Base-by-base conservation (phyloP, 2,113 vertebrate species). In the Propithecus coquereli region DNA sequence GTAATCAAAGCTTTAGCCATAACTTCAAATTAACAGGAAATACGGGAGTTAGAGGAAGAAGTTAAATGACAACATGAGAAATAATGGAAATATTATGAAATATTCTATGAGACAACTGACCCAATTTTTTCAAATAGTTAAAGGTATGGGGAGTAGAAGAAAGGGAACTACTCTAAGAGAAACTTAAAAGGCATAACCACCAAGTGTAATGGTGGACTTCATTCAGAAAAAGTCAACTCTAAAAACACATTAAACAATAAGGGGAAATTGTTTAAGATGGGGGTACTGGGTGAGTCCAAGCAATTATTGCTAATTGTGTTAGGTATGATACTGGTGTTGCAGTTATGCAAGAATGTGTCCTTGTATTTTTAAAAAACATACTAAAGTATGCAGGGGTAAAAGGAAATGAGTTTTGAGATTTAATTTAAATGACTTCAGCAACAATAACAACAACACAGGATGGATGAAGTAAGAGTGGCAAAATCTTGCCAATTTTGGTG, bases 11-110 rank as follows among this genome's bases (percentile, higher is more conserved):
- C 11, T 52, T 85, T 43, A 90, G 17, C 7, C 37, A 47, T 71
- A 50, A 66, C 47, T 93, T 77, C 83, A 90, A 87, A 81, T 76
- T 73, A 85, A 84, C 6, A 57, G 59, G n/a, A 91, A 94, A 87
- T 2, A 77, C 3, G 40, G 32, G 54, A 37, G 1, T 73, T 59
- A 96, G 32, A 91, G 43, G 84, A 90, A 37, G 45, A 90, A 87
- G 14, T 68, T 85, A 68, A 96, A 86, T 81, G 57, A 74, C 57
- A 92, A 47, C 34, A 85, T 43, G 22, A 86, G 11, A 12, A 71
- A 81, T 43, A 76, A 61, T 0, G 43, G 54, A 92, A 86, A 80
- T 86, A 85, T 85, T 57, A 86, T 65, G 47, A 84, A 83, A 61
- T n/a, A 57, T 34, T 73, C 57, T 57, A 63, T 14, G 37, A 47